Evolutionary conservation across 2,888 invertebrate genomes (phyloP).

Genomic region (Lithophane socia): DNA sequence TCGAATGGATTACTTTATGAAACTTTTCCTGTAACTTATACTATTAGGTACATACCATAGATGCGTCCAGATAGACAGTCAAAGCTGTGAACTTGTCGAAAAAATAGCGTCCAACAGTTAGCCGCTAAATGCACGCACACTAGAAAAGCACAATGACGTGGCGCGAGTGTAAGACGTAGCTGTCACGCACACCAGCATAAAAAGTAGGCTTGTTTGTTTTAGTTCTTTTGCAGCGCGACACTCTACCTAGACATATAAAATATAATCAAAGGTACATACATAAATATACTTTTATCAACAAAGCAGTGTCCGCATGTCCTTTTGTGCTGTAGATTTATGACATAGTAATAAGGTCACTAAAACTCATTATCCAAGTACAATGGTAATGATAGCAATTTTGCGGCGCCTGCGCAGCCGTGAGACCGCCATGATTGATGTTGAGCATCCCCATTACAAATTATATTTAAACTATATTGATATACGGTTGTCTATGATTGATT

Average conservation of each 20-base stretch:
- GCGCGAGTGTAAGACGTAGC: no score
- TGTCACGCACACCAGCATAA: no score
- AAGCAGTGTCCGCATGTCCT: not conserved
- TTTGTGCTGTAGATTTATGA: conserved; percentile 21
- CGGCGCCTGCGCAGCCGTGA: conserved; percentile 43
- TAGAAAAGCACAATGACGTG: no score
- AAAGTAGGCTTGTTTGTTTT: no score
- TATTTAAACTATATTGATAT: conserved; percentile 26
- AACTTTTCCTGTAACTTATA: not conserved
- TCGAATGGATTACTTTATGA: not conserved
- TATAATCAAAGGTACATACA: no score
- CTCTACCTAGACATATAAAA: no score
- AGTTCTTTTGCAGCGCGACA: no score
- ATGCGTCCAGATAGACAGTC: no score
- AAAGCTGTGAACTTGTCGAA: no score
- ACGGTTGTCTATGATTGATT: conserved; percentile 37
- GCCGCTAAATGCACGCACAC: no score
- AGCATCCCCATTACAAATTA: conserved; percentile 42
- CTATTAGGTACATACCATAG: no score
- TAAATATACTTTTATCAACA: not conserved
- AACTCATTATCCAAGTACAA: conserved; percentile 34
- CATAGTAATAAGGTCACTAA: conserved; percentile 28
- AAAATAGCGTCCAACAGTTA: no score
- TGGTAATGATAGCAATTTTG: conserved; percentile 46
- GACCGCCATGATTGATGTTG: conserved; percentile 51